Base-by-base conservation (phyloP, 2,888 invertebrate genomes). In the Tridacna crocea region DNA sequence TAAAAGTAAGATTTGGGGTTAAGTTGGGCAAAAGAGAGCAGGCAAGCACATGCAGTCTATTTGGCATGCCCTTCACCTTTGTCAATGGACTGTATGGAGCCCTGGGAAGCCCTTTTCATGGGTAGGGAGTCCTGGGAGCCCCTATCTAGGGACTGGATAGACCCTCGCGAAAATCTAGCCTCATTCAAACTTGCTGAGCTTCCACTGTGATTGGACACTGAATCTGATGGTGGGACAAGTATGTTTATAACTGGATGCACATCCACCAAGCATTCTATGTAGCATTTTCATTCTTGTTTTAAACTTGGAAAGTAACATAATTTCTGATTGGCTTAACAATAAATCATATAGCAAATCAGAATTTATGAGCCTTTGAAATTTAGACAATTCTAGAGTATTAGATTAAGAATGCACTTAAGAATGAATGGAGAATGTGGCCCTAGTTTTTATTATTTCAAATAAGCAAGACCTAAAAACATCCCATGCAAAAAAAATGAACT, bases 11-110 rank as follows among this genome's bases (percentile, higher is more conserved):
- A 36, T 36, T 36, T 36, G 36, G n/a, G 8, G 8, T 36, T 36
- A 36, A 36, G 36, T 36, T 36, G 36, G 36, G 36, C 36, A 36
- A 36, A 36, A 36, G 55, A 19, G 22, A 24, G 61, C 22, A 61
- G 22, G 24, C 22, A 19, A 22, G 19, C 22, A 22, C 61, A 61
- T 61, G n/a, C 61, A n/a, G 22, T 48, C 19, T 47, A 47, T 47
- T 46, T 22, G n/a, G 26, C 84, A 85, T 79, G 82, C 77, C n/a
- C 72, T 72, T 80, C 80, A 83, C 83, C 84, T 84, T 65, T 84
- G 19, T 78, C 85, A 13, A 77, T 51, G 19, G 85, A 83, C 36
- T 63, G 51, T n/a, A 83, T 24, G 60, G 85, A 85, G 51, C 81
- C 79, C 63, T 80, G 80, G 24, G 85, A 85, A 26, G 72, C 55